Evolutionary conservation across 2,888 invertebrate genomes (phyloP).

Genomic region (Trissolcus brochymenae): DNA sequence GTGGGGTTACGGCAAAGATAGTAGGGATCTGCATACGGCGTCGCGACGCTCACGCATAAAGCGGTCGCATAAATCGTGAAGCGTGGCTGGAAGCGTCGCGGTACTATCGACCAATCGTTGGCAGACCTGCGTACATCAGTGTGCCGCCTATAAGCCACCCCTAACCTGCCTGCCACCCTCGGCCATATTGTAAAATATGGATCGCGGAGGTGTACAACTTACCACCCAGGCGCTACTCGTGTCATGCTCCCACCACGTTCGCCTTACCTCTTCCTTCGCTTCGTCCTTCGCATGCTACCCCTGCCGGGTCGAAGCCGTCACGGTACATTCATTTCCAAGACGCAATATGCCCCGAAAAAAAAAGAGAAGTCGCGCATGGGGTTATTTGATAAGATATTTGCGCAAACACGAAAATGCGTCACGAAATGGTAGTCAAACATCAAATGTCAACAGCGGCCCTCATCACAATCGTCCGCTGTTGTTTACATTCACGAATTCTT

Average conservation of each 20-base stretch:
- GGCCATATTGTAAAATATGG: constrained; percentile 76
- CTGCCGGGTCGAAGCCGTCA: constrained; percentile 23
- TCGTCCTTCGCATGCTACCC: constrained; percentile 25
- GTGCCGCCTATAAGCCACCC: constrained; percentile 74
- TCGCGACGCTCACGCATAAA: constrained; percentile 58
- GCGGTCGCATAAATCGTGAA: constrained; percentile 53
- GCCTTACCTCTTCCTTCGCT: constrained; percentile 33
- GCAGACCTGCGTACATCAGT: constrained; percentile 75
- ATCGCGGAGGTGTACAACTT: constrained; percentile 73
- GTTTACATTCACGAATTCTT: constrained; percentile 38
- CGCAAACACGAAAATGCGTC: constrained; percentile 46
- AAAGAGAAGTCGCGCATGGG: constrained; percentile 14
- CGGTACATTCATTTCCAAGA: constrained; percentile 48
- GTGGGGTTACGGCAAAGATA: constrained; percentile 49
- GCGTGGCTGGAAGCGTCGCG: constrained; percentile 66
- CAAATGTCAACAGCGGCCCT: constrained; percentile 36
- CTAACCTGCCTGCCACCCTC: constrained; percentile 66
- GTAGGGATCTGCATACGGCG: constrained; percentile 57
- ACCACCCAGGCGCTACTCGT: constrained; percentile 61
- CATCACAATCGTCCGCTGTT: constrained; percentile 20
- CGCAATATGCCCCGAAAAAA: constrained; percentile 17
- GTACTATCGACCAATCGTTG: constrained; percentile 75
- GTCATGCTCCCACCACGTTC: constrained; percentile 44
- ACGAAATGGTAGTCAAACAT: constrained; percentile 41
- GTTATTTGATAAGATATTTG: constrained; percentile 49